These are phyloP conservation scores for Elgaria multicarinata DNA, from an alignment of 2,113 vertebrate species.

Conservation along the genomic window DNA sequence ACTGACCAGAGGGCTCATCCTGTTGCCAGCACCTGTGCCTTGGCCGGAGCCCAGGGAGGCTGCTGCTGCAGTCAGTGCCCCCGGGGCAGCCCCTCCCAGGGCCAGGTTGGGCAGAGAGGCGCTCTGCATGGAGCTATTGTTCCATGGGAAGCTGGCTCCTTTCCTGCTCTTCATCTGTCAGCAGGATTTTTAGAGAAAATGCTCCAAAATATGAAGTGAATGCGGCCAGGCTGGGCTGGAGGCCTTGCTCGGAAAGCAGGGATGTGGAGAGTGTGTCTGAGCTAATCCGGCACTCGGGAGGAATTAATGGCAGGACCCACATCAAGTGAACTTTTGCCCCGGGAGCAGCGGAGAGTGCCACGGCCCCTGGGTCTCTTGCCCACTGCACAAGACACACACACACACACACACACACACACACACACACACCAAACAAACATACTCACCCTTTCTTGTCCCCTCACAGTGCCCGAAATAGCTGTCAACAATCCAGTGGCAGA, in stretches of 20 bases:
- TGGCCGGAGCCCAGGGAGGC: constrained; percentile 29
- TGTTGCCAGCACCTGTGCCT: constrained; percentile 40
- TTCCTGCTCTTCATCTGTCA: constrained; percentile 81
- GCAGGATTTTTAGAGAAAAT: constrained; percentile 75
- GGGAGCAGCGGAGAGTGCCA: constrained; percentile 68
- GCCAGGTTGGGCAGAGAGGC: constrained; percentile 55
- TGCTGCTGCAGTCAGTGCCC: constrained; percentile 17
- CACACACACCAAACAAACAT: constrained; percentile 43
- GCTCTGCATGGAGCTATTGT: constrained; percentile 73
- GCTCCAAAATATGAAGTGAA: constrained; percentile 78
- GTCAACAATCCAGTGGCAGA: constrained; percentile 64
- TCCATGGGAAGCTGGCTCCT: constrained; percentile 78
- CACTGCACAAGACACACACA: constrained; percentile 15
- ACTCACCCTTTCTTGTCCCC: constrained; percentile 68
- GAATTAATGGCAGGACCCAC: constrained; percentile 64
- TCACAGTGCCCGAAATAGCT: constrained; percentile 54
- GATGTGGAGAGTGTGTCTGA: constrained; percentile 64
- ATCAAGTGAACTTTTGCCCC: constrained; percentile 75
- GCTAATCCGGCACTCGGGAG: constrained; percentile 70
- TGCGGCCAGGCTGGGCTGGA: constrained; percentile 66
- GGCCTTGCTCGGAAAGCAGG: constrained; percentile 64
- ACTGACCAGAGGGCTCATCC: constrained; percentile 15
- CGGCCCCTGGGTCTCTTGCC: constrained; percentile 66
- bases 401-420: no score
- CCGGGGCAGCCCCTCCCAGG: constrained; percentile 36